A percentile compares a stretch with the other conserved stretches of the same genome.
Conservation (phyloP, 2,113 vertebrate species). For the Puffinus mauretanicus region DNA sequence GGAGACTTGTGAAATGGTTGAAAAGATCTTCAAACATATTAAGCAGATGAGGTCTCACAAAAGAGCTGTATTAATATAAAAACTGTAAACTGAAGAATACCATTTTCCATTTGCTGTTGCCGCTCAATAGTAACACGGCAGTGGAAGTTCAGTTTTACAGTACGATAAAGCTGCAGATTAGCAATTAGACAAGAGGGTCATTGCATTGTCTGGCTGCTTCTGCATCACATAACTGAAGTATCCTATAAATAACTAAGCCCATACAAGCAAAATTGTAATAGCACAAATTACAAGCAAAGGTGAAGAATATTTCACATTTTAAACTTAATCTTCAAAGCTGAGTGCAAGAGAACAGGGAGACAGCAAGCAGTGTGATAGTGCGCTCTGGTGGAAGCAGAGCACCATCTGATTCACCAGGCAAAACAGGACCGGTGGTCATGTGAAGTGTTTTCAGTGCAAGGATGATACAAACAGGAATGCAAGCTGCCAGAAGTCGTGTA, state of each 20-base stretch:
- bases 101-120: rapidly evolving
- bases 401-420: background rate
- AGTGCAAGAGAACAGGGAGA: too few species aligned
- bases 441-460: background rate
- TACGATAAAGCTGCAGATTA: rapidly evolving
- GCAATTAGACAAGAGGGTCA: background rate
- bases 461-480: background rate
- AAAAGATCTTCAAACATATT: background rate
- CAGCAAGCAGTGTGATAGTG: background rate
- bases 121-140: rapidly evolving
- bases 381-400: conserved; percentile 59
- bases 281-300: background rate
- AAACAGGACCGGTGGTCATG: rapidly evolving
- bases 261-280: background rate
- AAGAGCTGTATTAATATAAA: background rate
- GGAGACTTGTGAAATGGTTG: background rate
- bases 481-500: background rate
- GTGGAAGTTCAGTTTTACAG: background rate
- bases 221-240: rapidly evolving
- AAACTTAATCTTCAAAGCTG: background rate
- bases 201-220: background rate
- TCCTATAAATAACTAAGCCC: background rate
- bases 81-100: background rate
- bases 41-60: background rate
- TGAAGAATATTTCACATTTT: background rate